Conservation (phyloP, 53 echinoderm and acorn worm species). For the Mesocentrotus franciscanus region DNA sequence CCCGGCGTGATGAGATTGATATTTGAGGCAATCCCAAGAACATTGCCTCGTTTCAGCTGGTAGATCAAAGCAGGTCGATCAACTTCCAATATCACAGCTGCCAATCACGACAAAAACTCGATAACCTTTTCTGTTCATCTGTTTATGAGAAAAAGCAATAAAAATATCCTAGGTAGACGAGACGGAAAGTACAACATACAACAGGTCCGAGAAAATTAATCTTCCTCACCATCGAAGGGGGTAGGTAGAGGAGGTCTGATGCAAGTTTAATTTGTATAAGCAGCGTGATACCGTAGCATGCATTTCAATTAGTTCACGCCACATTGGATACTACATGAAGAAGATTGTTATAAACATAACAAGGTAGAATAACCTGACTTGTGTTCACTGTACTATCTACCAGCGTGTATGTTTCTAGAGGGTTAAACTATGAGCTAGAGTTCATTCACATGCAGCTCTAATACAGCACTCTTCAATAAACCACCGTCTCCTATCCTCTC, state of each 20-base stretch:
- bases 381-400: background rate
- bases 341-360: background rate
- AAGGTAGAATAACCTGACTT: slow-evolving; percentile 7
- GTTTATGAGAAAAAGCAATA: slow-evolving; percentile 9
- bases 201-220: background rate
- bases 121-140: background rate
- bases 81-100: background rate
- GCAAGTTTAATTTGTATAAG: background rate
- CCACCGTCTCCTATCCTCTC: background rate
- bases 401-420: background rate
- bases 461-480: background rate
- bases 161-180: background rate
- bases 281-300: slow-evolving; percentile 13
- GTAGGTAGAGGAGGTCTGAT: background rate
- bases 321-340: background rate
- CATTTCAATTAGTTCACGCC: background rate
- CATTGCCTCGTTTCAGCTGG: background rate
- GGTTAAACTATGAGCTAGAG: background rate
- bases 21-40: background rate
- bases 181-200: slow-evolving; percentile 6
- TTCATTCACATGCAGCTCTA: background rate
- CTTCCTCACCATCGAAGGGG: background rate
- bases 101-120: background rate
- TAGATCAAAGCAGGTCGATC: background rate
- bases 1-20: background rate